These are phyloP conservation scores for Myripristis murdjan DNA, from an alignment of 2,797 vertebrate species.

Conservation along the genomic window DNA sequence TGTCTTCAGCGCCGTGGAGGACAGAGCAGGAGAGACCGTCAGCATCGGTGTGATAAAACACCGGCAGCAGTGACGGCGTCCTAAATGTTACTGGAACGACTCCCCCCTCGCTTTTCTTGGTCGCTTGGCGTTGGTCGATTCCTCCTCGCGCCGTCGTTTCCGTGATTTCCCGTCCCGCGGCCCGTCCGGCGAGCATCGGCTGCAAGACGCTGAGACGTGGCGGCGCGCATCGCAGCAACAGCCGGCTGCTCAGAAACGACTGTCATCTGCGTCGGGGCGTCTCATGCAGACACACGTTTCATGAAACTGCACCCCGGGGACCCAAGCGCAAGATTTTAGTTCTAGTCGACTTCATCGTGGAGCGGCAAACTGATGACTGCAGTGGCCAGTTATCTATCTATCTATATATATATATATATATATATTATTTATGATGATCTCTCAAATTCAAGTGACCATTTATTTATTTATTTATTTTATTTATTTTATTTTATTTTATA, in stretches of 20 bases:
- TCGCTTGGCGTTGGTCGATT: background rate
- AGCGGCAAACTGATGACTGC: no score
- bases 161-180: conserved; percentile 19
- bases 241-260: conserved; percentile 22
- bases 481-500: no score
- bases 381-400: no score
- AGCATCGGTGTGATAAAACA: no score
- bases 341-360: conserved; percentile 30
- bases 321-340: conserved; percentile 17
- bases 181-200: conserved; percentile 3
- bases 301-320: conserved; percentile 17
- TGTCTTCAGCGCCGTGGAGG: no score
- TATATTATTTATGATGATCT: no score
- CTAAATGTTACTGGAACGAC: conserved; percentile 8
- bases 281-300: no score
- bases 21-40: no score
- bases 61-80: conserved; percentile 17
- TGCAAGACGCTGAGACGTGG: conserved; percentile 28
- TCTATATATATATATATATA: no score
- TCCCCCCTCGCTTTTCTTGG: background rate
- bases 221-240: conserved; percentile 27
- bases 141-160: conserved; percentile 13
- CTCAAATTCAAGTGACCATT: no score
- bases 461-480: no score
- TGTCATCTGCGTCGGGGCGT: conserved; percentile 12